Evolutionary conservation across 1,140 invertebrate species (phyloP).

Genomic region (Aphaenogaster rudis): DNA sequence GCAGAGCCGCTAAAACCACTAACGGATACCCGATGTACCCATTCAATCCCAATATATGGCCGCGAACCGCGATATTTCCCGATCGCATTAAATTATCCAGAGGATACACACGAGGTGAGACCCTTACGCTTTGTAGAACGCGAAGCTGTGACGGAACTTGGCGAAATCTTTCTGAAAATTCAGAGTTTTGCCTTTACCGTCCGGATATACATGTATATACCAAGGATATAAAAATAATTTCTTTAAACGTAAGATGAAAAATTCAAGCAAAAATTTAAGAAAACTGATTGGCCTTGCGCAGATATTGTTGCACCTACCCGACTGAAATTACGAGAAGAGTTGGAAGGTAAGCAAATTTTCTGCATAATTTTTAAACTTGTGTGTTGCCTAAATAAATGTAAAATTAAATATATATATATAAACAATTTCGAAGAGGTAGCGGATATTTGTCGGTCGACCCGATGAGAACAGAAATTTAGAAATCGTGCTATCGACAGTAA

Average conservation of each 20-base stretch:
- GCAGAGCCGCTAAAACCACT: constrained; percentile 91
- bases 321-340: constrained; percentile 38
- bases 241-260: neutral
- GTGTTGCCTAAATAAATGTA: neutral
- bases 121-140: neutral
- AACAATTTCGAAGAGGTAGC: neutral
- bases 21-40: constrained; percentile 80
- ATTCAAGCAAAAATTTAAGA: neutral
- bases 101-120: constrained; percentile 80
- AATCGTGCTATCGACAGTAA: neutral
- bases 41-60: constrained; percentile 95
- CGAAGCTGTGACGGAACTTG: neutral
- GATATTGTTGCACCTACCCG: constrained; percentile 29
- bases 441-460: neutral
- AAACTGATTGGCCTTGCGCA: constrained; percentile 11
- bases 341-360: constrained; percentile 38
- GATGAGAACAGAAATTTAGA: neutral
- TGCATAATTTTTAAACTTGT: neutral
- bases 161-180: neutral
- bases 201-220: neutral
- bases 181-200: neutral
- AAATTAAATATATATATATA: neutral
- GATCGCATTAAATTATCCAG: constrained; percentile 77
- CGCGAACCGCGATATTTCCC: constrained; percentile 87
- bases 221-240: neutral